A percentile compares a stretch with the other conserved stretches of the same genome.
These are phyloP conservation scores for Radopholus similis DNA, from an alignment of 1,140 invertebrate species.

Conservation along the genomic window DNA sequence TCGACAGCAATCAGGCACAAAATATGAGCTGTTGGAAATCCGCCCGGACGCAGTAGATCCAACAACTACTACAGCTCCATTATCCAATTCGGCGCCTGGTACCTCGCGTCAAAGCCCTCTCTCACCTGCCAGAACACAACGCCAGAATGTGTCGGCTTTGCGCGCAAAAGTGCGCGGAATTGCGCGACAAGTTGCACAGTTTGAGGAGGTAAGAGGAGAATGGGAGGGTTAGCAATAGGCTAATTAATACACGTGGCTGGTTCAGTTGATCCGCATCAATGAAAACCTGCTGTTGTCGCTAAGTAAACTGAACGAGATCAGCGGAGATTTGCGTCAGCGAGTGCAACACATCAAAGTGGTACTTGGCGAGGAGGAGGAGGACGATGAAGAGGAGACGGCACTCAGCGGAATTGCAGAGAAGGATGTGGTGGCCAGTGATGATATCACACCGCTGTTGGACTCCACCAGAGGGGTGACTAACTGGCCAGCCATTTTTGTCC, in stretches of 20 bases:
- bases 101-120: background rate
- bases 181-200: conserved; percentile 43
- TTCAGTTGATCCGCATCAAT: background rate
- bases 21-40: conserved; percentile 8
- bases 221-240: background rate
- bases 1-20: background rate
- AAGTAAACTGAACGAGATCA: conserved; percentile 41
- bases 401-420: background rate
- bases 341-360: conserved; percentile 49
- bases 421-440: background rate
- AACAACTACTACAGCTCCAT: background rate
- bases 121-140: background rate
- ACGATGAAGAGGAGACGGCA: background rate
- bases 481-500: background rate
- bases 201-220: conserved; percentile 36
- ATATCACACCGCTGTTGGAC: background rate
- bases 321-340: conserved; percentile 40
- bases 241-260: background rate
- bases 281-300: too few species aligned
- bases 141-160: conserved; percentile 28
- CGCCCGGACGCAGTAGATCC: background rate
- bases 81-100: background rate
- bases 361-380: conserved; percentile 38
- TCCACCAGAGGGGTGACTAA: background rate
- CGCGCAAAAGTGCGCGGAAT: conserved; percentile 49